Evolutionary conservation across 2,888 invertebrate species (phyloP), one percentile per base, ranked within the genome.

Genomic region (Siphlonurus alternatus): DNA sequence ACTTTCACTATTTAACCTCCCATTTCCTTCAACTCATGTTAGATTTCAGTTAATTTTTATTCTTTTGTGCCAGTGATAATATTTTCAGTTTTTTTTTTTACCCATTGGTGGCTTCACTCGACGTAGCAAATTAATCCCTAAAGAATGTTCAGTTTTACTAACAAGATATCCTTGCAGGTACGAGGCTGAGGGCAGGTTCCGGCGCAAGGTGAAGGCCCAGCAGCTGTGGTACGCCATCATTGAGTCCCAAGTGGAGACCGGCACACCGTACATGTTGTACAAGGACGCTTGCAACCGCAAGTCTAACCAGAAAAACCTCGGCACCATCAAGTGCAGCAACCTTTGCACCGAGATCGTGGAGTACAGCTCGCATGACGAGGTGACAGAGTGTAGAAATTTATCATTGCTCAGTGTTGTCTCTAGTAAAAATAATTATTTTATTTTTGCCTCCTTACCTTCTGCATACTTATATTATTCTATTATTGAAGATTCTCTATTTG

Each of bases 341-440:
- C 79, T 99, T 53, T 99, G 98, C 74, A 98, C 99, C 0, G 99
- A 99, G 82, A 93, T 99, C 69, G 85, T 99, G 0, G 92, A 99
- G 75, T 99, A 95, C 75, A 93, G 92, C 1, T 83, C 92, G 18
- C 77, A 85, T 1, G 93, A 95, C 76, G 97, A 98, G 81, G 85
- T 81, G 68, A 67, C n/a, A n/a, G n/a, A n/a, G n/a, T n/a, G n/a
- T n/a, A n/a, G n/a, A 68, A n/a, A n/a, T n/a, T n/a, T n/a, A n/a
- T n/a, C n/a, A n/a, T n/a, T n/a, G n/a, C n/a, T n/a, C n/a, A n/a
- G n/a, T n/a, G n/a, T n/a, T n/a, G n/a, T n/a, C n/a, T n/a, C n/a
- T n/a, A n/a, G n/a, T n/a, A n/a, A n/a, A n/a, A n/a, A n/a, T n/a
- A n/a, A n/a, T n/a, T n/a, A n/a, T n/a, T n/a, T n/a, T n/a, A n/a